Conservation (phyloP, 92 coral and sea anemone species). For the Epizoanthus fatuus region DNA sequence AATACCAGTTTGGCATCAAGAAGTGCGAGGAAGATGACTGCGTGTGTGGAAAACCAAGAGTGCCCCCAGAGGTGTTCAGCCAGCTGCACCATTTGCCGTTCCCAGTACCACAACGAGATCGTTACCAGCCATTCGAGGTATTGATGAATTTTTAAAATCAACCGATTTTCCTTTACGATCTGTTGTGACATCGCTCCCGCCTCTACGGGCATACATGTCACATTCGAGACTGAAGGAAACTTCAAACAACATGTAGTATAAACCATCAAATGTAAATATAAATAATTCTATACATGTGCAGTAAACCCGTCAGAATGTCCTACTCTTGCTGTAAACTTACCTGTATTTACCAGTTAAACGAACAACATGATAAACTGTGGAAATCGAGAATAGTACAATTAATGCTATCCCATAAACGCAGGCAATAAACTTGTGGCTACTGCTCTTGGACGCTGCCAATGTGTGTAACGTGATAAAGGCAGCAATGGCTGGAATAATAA, state of each 20-base stretch:
- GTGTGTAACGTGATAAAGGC: constrained; percentile 70
- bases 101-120: constrained; percentile 68
- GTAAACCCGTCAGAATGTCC: background rate
- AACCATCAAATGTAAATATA: no score
- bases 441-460: constrained; percentile 64
- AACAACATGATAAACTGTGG: constrained; percentile 88
- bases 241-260: no score
- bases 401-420: constrained; percentile 88
- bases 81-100: constrained; percentile 72
- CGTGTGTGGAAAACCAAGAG: constrained; percentile 65
- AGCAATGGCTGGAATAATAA: constrained; percentile 83
- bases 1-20: constrained; percentile 52
- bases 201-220: no score
- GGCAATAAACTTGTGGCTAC: constrained; percentile 81
- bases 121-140: constrained; percentile 64
- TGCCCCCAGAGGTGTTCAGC: constrained; percentile 50
- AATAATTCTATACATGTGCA: no score
- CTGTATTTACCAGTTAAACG: constrained; percentile 75
- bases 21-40: constrained; percentile 56
- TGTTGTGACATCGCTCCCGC: no score
- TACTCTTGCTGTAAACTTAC: constrained; percentile 48
- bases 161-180: no score
- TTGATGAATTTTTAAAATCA: background rate
- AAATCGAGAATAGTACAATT: constrained; percentile 77
- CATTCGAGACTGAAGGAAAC: no score